A percentile compares a stretch with the other conserved stretches of the same genome.
These are phyloP conservation scores for Polyploca ridens DNA, from an alignment of 2,888 invertebrate species.

Conservation along the genomic window DNA sequence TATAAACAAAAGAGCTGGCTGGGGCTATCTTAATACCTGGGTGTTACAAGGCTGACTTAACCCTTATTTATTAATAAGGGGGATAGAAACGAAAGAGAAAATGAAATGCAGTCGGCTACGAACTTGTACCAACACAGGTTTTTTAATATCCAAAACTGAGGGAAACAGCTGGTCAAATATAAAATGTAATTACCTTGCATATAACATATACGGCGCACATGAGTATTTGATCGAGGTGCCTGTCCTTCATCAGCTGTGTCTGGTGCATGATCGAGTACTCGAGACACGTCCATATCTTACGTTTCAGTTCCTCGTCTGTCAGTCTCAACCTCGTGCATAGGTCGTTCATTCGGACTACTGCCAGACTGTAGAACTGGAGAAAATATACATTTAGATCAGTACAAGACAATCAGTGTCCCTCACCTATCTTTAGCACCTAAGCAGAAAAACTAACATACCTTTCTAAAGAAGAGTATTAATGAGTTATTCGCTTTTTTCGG, in stretches of 20 bases:
- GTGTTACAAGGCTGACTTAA: no score
- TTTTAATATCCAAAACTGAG: no score
- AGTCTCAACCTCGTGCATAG: constrained; percentile 93
- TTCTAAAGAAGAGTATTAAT: constrained; percentile 91
- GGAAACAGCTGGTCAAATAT: constrained; percentile 20
- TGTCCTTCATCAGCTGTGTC: constrained; percentile 93
- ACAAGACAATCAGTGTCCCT: background rate
- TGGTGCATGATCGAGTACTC: constrained; percentile 95
- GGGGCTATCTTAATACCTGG: no score
- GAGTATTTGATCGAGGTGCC: constrained; percentile 98
- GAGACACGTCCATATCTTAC: constrained; percentile 98
- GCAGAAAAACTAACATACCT: no score
- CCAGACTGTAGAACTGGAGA: constrained; percentile 95
- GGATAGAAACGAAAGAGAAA: no score
- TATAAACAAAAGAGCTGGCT: no score
- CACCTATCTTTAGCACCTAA: no score
- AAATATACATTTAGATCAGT: background rate
- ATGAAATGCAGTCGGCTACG: no score
- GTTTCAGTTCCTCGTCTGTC: constrained; percentile 87
- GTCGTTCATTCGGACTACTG: constrained; percentile 95
- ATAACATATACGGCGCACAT: constrained; percentile 99
- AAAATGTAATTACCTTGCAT: constrained; percentile 87
- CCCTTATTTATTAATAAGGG: no score
- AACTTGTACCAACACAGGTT: no score
- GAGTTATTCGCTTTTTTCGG: constrained; percentile 75